A percentile compares a stretch with the other conserved stretches of the same genome.
Conservation (phyloP, 2,113 vertebrate genomes). For the Heterocephalus glaber region DNA sequence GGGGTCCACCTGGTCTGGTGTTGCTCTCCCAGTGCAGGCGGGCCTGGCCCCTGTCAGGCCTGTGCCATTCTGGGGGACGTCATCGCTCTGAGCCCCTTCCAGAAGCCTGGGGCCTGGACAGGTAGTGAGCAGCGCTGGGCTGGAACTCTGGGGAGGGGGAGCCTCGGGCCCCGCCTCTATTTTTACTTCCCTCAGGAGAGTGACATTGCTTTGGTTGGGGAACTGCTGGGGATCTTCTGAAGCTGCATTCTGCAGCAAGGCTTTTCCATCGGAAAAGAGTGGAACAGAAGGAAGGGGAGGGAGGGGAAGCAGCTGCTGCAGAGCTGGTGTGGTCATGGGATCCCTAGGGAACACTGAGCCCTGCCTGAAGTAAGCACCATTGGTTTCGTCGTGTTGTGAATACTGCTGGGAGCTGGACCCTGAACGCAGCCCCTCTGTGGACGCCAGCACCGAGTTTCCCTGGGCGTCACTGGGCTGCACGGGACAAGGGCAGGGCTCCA, state of each 20-base stretch:
- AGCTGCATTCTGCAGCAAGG: slow-evolving; percentile 74
- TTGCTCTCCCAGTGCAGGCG: slow-evolving; percentile 71
- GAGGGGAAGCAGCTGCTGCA: slow-evolving; percentile 54
- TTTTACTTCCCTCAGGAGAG: slow-evolving; percentile 82
- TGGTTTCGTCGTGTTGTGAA: slow-evolving; percentile 84
- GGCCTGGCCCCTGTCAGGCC: slow-evolving; percentile 23
- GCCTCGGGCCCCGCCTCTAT: slow-evolving; percentile 76
- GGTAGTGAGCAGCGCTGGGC: slow-evolving; percentile 54
- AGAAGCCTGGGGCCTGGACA: slow-evolving; percentile 75
- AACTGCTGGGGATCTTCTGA: slow-evolving; percentile 82
- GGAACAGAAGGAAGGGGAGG: neutral
- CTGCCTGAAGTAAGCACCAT: slow-evolving; percentile 86
- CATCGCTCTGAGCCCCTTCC: slow-evolving; percentile 71
- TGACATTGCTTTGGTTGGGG: slow-evolving; percentile 76
- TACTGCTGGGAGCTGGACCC: slow-evolving; percentile 85
- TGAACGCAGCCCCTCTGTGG: slow-evolving; percentile 83
- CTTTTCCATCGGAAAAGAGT: slow-evolving; percentile 77
- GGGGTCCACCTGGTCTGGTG: slow-evolving; percentile 75
- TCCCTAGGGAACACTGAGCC: slow-evolving; percentile 87
- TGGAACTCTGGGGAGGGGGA: slow-evolving; percentile 68
- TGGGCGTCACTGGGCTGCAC: slow-evolving; percentile 78
- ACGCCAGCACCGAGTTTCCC: slow-evolving; percentile 81
- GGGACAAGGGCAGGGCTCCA: slow-evolving; percentile 76
- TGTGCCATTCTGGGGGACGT: slow-evolving; percentile 57
- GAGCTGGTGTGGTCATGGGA: slow-evolving; percentile 72